A percentile compares a stretch with the other conserved stretches of the same genome.
phyloP scores from a whole-genome alignment of 2,113 vertebrate genomes.

The Ctenodactylus gundi region DNA sequence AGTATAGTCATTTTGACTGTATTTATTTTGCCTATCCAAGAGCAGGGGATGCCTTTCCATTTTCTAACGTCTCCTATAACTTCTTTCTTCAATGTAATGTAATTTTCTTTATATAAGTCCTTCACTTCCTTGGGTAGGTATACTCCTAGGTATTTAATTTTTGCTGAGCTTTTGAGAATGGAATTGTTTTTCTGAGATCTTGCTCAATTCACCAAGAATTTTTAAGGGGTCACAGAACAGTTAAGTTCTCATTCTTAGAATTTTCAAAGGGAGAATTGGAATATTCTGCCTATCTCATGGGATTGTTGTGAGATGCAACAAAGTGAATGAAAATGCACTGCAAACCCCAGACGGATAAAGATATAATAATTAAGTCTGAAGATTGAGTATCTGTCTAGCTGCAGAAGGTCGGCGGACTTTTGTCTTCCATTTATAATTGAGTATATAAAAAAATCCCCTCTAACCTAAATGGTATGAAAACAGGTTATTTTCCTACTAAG shows the following conservation, averaged over 20 bases:
- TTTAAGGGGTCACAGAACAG: background rate
- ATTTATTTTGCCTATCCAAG: too few species aligned
- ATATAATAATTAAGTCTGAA: background rate
- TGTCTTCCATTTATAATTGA: background rate
- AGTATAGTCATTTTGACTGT: too few species aligned
- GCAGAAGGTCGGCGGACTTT: background rate
- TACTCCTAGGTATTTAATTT: too few species aligned
- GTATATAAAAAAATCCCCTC: background rate
- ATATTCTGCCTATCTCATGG: background rate
- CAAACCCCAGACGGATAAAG: background rate
- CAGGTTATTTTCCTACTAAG: background rate
- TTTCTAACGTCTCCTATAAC: too few species aligned
- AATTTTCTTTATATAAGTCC: too few species aligned
- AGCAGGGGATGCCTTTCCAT: too few species aligned
- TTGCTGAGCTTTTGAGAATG: too few species aligned
- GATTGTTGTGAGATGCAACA: background rate
- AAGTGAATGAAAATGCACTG: background rate
- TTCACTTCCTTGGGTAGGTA: too few species aligned
- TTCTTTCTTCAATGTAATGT: too few species aligned
- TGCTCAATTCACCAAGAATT: fast-evolving
- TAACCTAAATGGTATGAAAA: background rate
- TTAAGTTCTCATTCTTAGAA: background rate
- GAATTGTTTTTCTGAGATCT: too few species aligned
- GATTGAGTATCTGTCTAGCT: background rate
- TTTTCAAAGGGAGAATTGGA: background rate